These are phyloP conservation scores for Psilopogon haemacephalus DNA, from an alignment of 2,113 vertebrate genomes.

Conservation along the genomic window DNA sequence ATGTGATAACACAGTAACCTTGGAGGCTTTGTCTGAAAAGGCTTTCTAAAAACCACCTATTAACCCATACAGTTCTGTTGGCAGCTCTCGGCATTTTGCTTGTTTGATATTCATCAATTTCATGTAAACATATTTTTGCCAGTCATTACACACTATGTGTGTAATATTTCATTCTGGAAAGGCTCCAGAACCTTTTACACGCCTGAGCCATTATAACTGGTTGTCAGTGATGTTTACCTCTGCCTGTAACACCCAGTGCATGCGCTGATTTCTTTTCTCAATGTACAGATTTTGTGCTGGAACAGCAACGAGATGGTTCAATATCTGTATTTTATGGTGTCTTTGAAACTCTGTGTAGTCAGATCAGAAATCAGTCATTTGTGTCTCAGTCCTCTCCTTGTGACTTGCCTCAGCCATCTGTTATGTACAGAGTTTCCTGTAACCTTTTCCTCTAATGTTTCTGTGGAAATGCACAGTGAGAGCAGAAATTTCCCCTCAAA, in stretches of 20 bases:
- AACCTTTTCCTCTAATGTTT: background rate
- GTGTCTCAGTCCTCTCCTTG: background rate
- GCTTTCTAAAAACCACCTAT: slow-evolving; percentile 74
- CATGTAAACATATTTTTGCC: slow-evolving; percentile 45
- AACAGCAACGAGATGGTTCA: background rate
- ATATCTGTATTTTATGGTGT: background rate
- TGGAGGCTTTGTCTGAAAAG: slow-evolving; percentile 66
- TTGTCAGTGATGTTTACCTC: slow-evolving; percentile 18
- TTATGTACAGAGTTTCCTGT: background rate
- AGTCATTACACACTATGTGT: slow-evolving; percentile 62
- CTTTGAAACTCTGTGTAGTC: background rate
- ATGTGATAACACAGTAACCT: slow-evolving; percentile 71
- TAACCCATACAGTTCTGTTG: slow-evolving; percentile 81
- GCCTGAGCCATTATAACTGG: background rate
- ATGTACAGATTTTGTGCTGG: background rate
- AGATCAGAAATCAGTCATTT: background rate
- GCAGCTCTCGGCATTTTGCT: slow-evolving; percentile 77
- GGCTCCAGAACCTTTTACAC: slow-evolving; percentile 29
- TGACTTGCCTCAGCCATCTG: background rate
- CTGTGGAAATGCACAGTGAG: background rate
- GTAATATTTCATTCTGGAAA: slow-evolving; percentile 56
- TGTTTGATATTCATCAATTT: slow-evolving; percentile 68
- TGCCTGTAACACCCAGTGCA: slow-evolving; percentile 2
- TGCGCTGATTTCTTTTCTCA: slow-evolving; percentile 16
- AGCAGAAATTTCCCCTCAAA: background rate